Evolutionary conservation across 2,888 invertebrate species (phyloP).

Genomic region (Campoplex capitator): DNA sequence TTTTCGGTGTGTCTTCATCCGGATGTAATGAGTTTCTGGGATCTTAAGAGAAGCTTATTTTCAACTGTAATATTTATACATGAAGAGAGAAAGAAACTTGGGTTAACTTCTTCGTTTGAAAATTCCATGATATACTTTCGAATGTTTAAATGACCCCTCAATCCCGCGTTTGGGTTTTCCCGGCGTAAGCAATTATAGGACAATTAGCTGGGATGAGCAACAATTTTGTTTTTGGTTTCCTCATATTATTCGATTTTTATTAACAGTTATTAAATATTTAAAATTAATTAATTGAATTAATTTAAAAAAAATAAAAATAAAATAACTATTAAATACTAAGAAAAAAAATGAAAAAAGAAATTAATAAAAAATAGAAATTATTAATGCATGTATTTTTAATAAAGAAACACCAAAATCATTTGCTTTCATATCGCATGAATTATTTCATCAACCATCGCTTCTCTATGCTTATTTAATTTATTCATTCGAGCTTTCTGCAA

Average conservation of each 20-base stretch:
- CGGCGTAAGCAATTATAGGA: no score
- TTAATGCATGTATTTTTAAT: neutral
- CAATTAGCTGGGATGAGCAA: no score
- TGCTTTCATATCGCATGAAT: neutral
- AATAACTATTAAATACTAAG: no score
- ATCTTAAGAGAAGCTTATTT: slow-evolving; percentile 34
- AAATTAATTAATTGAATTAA: no score
- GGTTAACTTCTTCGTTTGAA: neutral
- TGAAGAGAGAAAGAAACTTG: neutral
- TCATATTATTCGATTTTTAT: neutral
- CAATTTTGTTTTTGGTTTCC: neutral
- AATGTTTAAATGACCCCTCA: neutral
- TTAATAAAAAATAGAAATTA: no score
- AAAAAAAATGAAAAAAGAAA: no score
- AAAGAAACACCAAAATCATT: neutral
- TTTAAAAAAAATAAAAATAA: no score
- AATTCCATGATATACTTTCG: neutral
- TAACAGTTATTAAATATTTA: neutral
- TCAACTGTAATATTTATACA: neutral
- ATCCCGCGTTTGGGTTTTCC: no score
- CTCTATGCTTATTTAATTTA: neutral
- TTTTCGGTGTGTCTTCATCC: slow-evolving; percentile 34
- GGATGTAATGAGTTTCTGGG: slow-evolving; percentile 57
- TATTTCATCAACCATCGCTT: neutral
- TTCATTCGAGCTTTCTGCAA: neutral